These are phyloP conservation scores for Cephonodes hylas DNA, from an alignment of 2,888 invertebrate species.

Conservation along the genomic window DNA sequence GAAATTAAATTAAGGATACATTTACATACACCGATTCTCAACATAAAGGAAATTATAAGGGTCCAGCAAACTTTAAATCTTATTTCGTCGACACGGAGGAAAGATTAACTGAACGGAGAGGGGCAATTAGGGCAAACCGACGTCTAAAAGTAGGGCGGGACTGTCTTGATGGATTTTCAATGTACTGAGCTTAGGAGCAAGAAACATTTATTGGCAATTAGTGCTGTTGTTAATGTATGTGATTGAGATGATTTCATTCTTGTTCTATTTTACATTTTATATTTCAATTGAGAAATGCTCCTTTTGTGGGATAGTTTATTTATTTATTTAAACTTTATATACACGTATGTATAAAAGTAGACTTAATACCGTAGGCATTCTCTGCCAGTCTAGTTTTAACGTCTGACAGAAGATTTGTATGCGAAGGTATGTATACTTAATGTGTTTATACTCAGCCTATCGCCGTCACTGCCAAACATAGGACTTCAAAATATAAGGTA, in stretches of 20 bases:
- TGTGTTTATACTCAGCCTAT: no score
- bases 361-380: no score
- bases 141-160: constrained; percentile 20
- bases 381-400: no score
- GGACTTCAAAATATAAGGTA: no score
- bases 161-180: constrained; percentile 27
- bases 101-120: constrained; percentile 26
- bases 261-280: not conserved
- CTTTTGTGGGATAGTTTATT: no score
- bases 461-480: no score
- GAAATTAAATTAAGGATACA: constrained; percentile 15
- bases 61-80: constrained; percentile 39
- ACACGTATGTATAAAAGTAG: no score
- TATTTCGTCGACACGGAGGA: constrained; percentile 29
- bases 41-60: constrained; percentile 32
- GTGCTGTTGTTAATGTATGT: not conserved
- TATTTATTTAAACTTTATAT: no score
- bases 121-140: constrained; percentile 24
- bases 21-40: constrained; percentile 28
- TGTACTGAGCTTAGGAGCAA: constrained; percentile 14
- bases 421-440: no score
- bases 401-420: no score
- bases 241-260: not conserved
- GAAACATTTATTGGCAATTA: not conserved
- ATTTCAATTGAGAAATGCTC: no score